These are phyloP conservation scores for Trissolcus basalis DNA, from an alignment of 1,140 invertebrate genomes.

Conservation along the genomic window DNA sequence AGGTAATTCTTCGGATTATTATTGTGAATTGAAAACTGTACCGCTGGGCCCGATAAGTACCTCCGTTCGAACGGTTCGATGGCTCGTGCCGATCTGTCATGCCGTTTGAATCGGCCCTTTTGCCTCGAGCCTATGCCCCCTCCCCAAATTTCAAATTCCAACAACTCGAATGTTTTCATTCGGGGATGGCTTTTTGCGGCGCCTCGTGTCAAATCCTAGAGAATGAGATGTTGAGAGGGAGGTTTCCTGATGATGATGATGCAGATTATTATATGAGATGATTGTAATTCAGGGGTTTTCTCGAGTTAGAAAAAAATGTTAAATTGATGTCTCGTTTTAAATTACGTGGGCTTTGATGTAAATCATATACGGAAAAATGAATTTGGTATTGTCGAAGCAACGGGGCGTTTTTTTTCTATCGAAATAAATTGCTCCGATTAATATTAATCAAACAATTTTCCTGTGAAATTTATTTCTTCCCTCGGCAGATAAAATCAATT, in stretches of 20 bases:
- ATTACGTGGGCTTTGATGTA: background rate
- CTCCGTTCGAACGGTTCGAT: slow-evolving; percentile 47
- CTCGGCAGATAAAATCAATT: too few relatives aligned
- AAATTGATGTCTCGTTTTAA: background rate
- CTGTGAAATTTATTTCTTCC: too few relatives aligned
- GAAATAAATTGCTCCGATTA: too few relatives aligned
- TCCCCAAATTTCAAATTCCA: slow-evolving; percentile 32
- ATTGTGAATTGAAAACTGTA: background rate
- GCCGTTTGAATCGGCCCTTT: slow-evolving; percentile 40
- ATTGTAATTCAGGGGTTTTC: slow-evolving; percentile 23
- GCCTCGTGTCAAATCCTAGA: slow-evolving; percentile 6
- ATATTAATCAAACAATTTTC: too few relatives aligned
- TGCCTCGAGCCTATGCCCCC: slow-evolving; percentile 23
- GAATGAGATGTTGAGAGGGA: slow-evolving; percentile 3
- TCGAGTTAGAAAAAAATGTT: slow-evolving; percentile 1
- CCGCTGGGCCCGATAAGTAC: slow-evolving; percentile 5
- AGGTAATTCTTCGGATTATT: slow-evolving; percentile 16
- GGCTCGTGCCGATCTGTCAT: slow-evolving; percentile 67
- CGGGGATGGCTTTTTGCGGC: slow-evolving; percentile 22
- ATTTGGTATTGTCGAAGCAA: too few relatives aligned
- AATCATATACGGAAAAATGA: background rate
- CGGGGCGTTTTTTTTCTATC: too few relatives aligned
- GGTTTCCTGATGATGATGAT: slow-evolving; percentile 29
- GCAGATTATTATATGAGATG: slow-evolving; percentile 9
- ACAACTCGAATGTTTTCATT: slow-evolving; percentile 33